These are phyloP conservation scores for Thryonomys swinderianus DNA, from an alignment of 2,113 vertebrate species.

Conservation along the genomic window DNA sequence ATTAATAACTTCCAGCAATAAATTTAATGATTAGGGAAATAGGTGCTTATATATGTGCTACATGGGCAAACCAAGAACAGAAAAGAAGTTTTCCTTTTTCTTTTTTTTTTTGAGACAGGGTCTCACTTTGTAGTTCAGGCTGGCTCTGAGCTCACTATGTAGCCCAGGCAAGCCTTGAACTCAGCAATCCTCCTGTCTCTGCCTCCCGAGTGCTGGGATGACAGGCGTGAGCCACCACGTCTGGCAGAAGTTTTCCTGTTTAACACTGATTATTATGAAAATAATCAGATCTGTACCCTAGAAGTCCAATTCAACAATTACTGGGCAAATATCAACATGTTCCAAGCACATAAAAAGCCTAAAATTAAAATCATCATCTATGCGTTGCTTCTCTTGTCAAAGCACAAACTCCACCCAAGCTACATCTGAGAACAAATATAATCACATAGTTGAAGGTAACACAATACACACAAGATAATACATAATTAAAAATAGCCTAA, in stretches of 20 bases:
- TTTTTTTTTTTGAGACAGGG: no score
- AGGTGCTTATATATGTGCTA: not conserved
- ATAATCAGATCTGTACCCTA: not conserved
- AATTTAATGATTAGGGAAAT: conserved; percentile 62
- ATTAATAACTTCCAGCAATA: conserved; percentile 68
- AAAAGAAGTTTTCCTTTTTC: conserved; percentile 12
- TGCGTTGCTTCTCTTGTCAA: not conserved
- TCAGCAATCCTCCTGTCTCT: no score
- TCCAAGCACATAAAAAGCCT: not conserved
- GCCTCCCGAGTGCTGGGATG: no score
- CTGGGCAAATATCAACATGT: not conserved
- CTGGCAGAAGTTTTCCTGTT: conserved; percentile 15
- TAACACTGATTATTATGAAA: conserved; percentile 18
- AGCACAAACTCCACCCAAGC: not conserved
- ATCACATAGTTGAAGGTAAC: not conserved
- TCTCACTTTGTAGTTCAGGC: no score
- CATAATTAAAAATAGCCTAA: not conserved
- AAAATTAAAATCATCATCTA: not conserved
- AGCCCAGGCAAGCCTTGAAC: no score
- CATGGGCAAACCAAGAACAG: not conserved
- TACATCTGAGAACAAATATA: not conserved
- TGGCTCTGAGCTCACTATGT: no score
- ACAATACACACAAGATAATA: not conserved
- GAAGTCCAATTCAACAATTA: not conserved
- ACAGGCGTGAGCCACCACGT: no score